Evolutionary conservation across 2,797 vertebrate species (phyloP).

Genomic region (Onychomys torridus): DNA sequence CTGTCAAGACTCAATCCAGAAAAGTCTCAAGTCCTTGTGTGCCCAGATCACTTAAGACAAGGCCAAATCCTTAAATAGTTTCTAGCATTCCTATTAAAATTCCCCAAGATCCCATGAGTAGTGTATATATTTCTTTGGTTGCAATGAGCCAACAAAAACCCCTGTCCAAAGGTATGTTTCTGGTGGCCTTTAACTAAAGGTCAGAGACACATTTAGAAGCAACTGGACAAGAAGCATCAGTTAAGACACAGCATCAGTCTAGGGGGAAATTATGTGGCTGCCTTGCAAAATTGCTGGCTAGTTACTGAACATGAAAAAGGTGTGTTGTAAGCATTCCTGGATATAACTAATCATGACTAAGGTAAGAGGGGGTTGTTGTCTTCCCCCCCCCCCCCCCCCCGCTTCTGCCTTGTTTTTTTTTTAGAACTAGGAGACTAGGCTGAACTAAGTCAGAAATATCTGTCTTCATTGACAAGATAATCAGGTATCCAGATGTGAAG

Average conservation of each 20-base stretch:
- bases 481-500: conserved; percentile 22
- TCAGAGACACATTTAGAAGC: not conserved
- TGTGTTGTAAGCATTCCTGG: not conserved
- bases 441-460: conserved; percentile 15
- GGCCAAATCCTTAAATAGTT: not conserved
- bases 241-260: not conserved
- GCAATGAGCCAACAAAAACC: not conserved
- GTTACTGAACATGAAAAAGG: not conserved
- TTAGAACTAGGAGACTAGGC: not conserved
- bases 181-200: not conserved
- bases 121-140: not conserved
- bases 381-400: no score
- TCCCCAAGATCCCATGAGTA: not conserved
- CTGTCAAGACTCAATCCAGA: not conserved
- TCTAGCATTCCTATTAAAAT: not conserved
- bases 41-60: not conserved
- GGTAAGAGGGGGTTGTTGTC: not conserved
- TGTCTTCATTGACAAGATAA: conserved; percentile 27
- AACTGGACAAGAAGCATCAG: not conserved
- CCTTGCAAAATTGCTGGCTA: not conserved
- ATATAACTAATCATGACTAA: not conserved
- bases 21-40: not conserved
- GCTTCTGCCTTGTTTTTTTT: not conserved
- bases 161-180: not conserved
- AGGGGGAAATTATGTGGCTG: not conserved